Evolutionary conservation across 2,888 invertebrate genomes (phyloP), one percentile per base, ranked within the genome.

Genomic region (Agrotis clavis): DNA sequence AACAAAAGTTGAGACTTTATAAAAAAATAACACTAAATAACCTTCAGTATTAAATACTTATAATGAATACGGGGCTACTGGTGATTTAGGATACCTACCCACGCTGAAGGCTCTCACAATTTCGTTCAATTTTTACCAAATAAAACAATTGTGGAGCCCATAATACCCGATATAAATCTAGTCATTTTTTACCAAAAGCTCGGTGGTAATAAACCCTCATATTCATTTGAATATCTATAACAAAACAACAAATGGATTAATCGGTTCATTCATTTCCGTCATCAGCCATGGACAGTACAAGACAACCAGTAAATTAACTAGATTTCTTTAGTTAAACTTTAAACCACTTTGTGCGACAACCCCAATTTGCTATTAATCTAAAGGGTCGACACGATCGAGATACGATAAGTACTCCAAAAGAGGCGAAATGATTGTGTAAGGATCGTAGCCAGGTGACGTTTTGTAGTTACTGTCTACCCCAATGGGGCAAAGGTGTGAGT

Each of bases 231-330:
- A 82, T 82, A 72, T 82, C 63, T 82, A 64, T 72, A 79, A 68
- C 64, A 73, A 82, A 83, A 82, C 72, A 78, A 82, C 59, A 60
- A 48, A 73, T 35, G 68, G 57, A 73, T 73, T 80, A 83, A 80
- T 69, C 80, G 73, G 50, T 57, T 35, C 68, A 67, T 67, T 79
- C 57, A 50, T n/a, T 80, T 79, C 79, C 79, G 79, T 67, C 60
- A 66, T 68, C 35, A 14, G 4, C 25, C 67, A 30, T 56, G n/a
- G 30, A 57, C 57, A 35, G 13, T 35, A n/a, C 2, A 57, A 13
- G 3, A n/a, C 6, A 6, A 13, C n/a, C 57, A 57, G 30, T 1
- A 57, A 35, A 35, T 4, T n/a, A 35, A 57, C 56, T 13, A 5
- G 30, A 2, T 0, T 5, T 5, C 7, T 56, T 56, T 30, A 30